Percentiles rank a stretch among this genome's conserved stretches.
Evolutionary conservation across 2,888 invertebrate species (phyloP).

Genomic region (Xanthostigma xanthostigma): DNA sequence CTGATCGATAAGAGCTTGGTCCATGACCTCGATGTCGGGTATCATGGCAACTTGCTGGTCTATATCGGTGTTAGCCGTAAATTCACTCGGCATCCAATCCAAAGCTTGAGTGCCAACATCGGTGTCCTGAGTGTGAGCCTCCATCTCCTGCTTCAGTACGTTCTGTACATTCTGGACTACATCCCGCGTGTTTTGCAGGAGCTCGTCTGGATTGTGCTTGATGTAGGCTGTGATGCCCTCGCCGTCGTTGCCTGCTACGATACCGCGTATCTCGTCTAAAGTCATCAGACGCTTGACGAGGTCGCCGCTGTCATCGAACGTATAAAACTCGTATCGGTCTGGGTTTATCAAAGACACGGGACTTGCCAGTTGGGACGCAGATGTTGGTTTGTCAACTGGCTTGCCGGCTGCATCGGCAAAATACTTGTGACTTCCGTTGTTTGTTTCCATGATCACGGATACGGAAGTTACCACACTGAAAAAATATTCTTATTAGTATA

Average conservation of each 20-base stretch:
- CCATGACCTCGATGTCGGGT: conserved; percentile 28
- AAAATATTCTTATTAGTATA: conserved; percentile 11
- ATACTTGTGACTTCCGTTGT: conserved; percentile 41
- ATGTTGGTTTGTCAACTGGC: conserved; percentile 46
- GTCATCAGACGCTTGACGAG: conserved; percentile 73
- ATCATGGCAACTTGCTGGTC: conserved; percentile 34
- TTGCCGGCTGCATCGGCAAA: conserved; percentile 55
- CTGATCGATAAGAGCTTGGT: conserved; percentile 10
- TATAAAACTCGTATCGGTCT: conserved; percentile 75
- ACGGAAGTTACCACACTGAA: conserved; percentile 49
- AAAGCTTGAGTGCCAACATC: conserved; percentile 30
- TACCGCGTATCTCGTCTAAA: conserved; percentile 67
- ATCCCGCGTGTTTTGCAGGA: conserved; percentile 40
- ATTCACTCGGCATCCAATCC: conserved; percentile 53
- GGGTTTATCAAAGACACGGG: conserved; percentile 67
- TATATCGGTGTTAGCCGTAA: conserved; percentile 52
- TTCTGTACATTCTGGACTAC: conserved; percentile 73
- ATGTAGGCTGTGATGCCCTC: conserved; percentile 39
- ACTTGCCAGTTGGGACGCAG: conserved; percentile 52
- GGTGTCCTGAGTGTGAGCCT: conserved; percentile 34
- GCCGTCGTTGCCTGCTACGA: conserved; percentile 68
- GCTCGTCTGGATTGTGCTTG: conserved; percentile 30
- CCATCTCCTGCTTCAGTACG: conserved; percentile 66
- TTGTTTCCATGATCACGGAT: conserved; percentile 40
- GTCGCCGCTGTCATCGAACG: conserved; percentile 71